Conservation (phyloP, 1,140 invertebrate species). For the Cyrtorhinus lividipennis region DNA sequence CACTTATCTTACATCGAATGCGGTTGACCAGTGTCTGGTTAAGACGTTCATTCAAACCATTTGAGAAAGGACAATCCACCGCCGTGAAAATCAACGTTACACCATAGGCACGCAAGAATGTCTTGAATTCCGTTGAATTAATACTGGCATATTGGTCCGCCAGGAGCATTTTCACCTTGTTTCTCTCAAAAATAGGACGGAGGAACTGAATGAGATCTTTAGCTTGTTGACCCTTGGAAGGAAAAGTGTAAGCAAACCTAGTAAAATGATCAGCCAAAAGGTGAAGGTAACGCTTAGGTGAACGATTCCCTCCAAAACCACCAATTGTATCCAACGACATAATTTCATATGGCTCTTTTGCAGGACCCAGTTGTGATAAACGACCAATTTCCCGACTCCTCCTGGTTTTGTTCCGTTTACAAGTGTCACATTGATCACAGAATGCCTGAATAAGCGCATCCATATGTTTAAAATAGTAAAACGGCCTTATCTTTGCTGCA, state of each 20-base stretch:
- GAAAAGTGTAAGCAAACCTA: constrained; percentile 22
- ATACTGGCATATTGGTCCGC: constrained; percentile 25
- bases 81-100: background rate
- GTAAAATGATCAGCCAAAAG: constrained; percentile 24
- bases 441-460: constrained; percentile 22
- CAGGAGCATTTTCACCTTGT: constrained; percentile 22
- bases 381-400: constrained; percentile 21
- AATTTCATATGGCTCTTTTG: constrained; percentile 28
- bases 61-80: background rate
- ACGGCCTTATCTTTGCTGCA: constrained; percentile 21
- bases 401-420: constrained; percentile 29
- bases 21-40: constrained; percentile 3
- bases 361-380: constrained; percentile 28
- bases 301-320: constrained; percentile 22
- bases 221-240: constrained; percentile 19
- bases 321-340: constrained; percentile 26
- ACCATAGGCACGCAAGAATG: background rate
- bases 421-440: constrained; percentile 28
- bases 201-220: background rate
- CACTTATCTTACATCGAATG: constrained; percentile 5
- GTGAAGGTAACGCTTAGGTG: constrained; percentile 24
- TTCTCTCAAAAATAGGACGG: constrained; percentile 3
- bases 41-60: constrained; percentile 12
- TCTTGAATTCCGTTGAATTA: constrained; percentile 23
- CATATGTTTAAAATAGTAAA: constrained; percentile 25